phyloP scores from a whole-genome alignment of 2,888 invertebrate genomes.

The Pherbina coryleti region DNA sequence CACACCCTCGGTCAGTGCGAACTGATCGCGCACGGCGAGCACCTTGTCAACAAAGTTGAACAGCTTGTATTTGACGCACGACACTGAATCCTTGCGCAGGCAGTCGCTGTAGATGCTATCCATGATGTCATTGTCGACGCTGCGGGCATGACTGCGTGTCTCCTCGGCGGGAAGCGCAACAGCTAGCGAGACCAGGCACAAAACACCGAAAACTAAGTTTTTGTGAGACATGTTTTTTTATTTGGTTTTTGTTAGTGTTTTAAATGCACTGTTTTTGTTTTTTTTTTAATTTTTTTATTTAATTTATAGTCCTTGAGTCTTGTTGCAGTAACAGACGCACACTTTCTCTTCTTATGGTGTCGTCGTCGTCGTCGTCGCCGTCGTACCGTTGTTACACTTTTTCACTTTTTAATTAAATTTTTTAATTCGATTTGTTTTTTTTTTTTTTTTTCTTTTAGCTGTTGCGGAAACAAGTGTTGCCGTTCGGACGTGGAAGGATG shows the following conservation, averaged over 20 bases:
- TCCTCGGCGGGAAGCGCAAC: constrained; percentile 82
- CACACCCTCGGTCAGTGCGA: constrained; percentile 84
- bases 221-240: constrained; percentile 67
- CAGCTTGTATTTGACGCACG: constrained; percentile 88
- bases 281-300: constrained; percentile 46
- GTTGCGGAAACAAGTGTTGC: constrained; percentile 63
- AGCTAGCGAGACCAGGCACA: constrained; percentile 72
- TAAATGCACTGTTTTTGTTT: constrained; percentile 28
- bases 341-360: constrained; percentile 34
- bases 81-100: constrained; percentile 84
- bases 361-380: background rate
- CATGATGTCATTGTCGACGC: constrained; percentile 82
- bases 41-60: constrained; percentile 89
- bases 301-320: constrained; percentile 39
- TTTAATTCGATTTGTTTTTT: constrained; percentile 20
- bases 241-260: constrained; percentile 45
- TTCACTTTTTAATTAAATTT: constrained; percentile 57
- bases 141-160: constrained; percentile 73
- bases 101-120: constrained; percentile 83
- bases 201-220: constrained; percentile 71
- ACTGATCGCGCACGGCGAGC: constrained; percentile 83
- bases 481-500: constrained; percentile 70
- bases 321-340: constrained; percentile 30
- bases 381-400: constrained; percentile 30
- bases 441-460: constrained; percentile 42